Evolutionary conservation across 2,113 vertebrate species (phyloP), one percentile per base, ranked within the genome.

Genomic region (Chaetodon trifascialis): DNA sequence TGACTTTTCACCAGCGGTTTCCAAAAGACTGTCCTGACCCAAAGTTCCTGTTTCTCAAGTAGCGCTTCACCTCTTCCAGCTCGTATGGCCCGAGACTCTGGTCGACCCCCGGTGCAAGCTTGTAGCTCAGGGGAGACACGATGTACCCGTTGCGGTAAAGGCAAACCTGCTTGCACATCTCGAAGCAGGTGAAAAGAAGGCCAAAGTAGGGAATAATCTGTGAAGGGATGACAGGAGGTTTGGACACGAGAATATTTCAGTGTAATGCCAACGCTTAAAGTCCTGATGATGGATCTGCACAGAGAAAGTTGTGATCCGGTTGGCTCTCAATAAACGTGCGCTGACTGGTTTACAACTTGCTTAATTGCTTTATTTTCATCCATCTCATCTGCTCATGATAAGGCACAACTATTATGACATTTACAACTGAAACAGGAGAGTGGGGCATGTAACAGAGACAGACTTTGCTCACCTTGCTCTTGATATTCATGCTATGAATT

Each of bases 131-230:
- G 7, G 98, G 98, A 66, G 98, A 99, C 73, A 99, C 84, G 44
- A 96, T 99, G 87, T 99, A 99, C 55, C 98, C 98, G 2, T 99
- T 99, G 85, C 93, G 96, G 92, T 99, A 99, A 54, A 99, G 96
- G 90, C 96, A 99, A 72, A 97, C 91, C 74, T 97, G 95, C 93
- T 98, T 99, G 91, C 97, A 98, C 94, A 96, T 96, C 91, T 99
- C 97, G 89, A 98, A 99, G 79, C 96, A 97, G 92, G 95, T 96
- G 83, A 97, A 99, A 88, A 99, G 97, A 86, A 99, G 94, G 78
- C 97, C 97, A 1, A 96, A 99, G 92, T 97, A 99, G 0, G 98
- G 98, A 58, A 99, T 95, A 69, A 99, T 97, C 98, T 99, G 95
- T 80, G 60, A 79, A 76, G 66, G 80, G 47, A 75, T 16, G 36